Percentiles rank a stretch among this genome's conserved stretches.
These are phyloP conservation scores for Andrena dorsata DNA, from an alignment of 2,888 invertebrate genomes.

Conservation along the genomic window DNA sequence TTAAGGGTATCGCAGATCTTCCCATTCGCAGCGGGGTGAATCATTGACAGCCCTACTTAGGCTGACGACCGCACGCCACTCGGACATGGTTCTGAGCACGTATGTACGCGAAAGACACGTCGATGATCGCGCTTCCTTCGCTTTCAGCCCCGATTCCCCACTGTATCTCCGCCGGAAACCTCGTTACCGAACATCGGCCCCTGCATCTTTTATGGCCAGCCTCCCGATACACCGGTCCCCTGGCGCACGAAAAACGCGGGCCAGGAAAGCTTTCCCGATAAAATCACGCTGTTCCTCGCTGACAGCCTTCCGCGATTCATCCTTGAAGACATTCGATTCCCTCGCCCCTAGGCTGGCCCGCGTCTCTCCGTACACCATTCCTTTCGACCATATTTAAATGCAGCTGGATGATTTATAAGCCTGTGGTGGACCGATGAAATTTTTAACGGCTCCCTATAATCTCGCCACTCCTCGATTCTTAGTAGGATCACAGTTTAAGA, in stretches of 20 bases:
- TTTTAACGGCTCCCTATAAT: not conserved
- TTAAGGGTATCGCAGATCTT: too few relatives aligned
- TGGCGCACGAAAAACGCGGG: slow-evolving; percentile 37
- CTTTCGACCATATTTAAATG: not conserved
- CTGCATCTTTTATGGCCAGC: slow-evolving; percentile 78
- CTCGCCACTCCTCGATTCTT: not conserved
- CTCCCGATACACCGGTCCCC: slow-evolving; percentile 47
- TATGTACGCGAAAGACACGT: slow-evolving; percentile 25
- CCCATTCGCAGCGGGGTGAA: not conserved
- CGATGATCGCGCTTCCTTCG: slow-evolving; percentile 59
- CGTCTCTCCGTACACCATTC: not conserved
- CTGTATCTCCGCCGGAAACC: slow-evolving; percentile 71
- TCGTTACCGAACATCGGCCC: slow-evolving; percentile 79
- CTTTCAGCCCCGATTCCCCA: slow-evolving; percentile 37
- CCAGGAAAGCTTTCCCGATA: slow-evolving; percentile 31
- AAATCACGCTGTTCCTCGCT: slow-evolving; percentile 23
- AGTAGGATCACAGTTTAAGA: not conserved
- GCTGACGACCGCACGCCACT: slow-evolving; percentile 33
- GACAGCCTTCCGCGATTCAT: not conserved
- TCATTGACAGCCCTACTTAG: not conserved
- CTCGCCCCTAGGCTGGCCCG: not conserved
- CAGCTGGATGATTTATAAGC: not conserved
- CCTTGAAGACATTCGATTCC: not conserved
- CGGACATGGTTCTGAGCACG: slow-evolving; percentile 57
- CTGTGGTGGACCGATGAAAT: not conserved